Base-by-base conservation (phyloP, 1,140 invertebrate species). In the Drosophila punjabiensis region DNA sequence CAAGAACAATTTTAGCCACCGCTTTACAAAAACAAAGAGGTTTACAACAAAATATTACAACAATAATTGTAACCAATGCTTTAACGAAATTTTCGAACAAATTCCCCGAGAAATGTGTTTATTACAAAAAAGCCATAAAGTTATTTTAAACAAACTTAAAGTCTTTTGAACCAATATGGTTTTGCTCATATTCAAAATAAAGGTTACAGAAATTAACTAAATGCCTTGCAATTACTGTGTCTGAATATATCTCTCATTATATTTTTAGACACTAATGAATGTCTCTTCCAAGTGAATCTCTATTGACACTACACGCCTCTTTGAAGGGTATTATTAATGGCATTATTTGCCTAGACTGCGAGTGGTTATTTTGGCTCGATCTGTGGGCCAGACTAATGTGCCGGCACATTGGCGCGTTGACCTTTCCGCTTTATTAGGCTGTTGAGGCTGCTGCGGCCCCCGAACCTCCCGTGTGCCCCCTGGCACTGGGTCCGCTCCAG, bases 401-500 rank as follows among this genome's bases (percentile, higher is more conserved):
- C 50, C 66, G 69, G 11, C 52, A 69, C 50, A 39, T 53, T 43
- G 39, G 61, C 68, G 50, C 60, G 63, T 80, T 90, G 86, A 90
- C 86, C 86, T 90, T 90, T 90, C 58, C 53, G 81, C 68, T 89
- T 75, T 84, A 82, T 84, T 68, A 60, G 75, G 70, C 71, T 71
- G 64, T 58, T 79, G 67, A 55, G 70, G 45, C 41, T 78, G 62
- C 45, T 33, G 30, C 30, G 28, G n/a, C 33, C 33, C 53, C 30
- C 53, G 33, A 56, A 47, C 37, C 33, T 50, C 30, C 20, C 9
- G 28, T 9, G 8, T 9, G 7, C 24, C 14, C 47, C 24, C 24
- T 33, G 62, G 32, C 69, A 53, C 33, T 39, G 24, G 68, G 58
- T n/a, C 62, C 37, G 52, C 55, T 79, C 59, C 65, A 68, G 78